phyloP scores from a whole-genome alignment of 2,888 invertebrate genomes.

The Lapara coniferarum region DNA sequence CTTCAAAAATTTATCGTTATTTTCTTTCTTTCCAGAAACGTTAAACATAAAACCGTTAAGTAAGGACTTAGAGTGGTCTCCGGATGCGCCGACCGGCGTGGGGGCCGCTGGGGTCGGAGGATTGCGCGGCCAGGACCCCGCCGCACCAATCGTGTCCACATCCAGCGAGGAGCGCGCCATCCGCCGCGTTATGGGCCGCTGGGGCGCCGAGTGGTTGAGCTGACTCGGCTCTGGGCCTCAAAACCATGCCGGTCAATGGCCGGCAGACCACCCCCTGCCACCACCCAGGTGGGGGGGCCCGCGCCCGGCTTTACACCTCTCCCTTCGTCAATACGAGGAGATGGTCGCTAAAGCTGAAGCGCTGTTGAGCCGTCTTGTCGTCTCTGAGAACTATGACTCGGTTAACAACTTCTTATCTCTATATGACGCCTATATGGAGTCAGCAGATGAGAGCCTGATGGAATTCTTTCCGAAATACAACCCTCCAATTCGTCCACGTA shows the following conservation, averaged over 20 bases:
- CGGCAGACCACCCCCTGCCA: constrained; percentile 77
- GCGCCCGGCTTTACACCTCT: constrained; percentile 87
- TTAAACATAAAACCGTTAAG: constrained; percentile 84
- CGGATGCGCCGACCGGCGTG: constrained; percentile 66
- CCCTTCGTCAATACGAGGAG: constrained; percentile 91
- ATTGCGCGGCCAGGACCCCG: constrained; percentile 54
- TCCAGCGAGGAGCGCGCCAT: constrained; percentile 77
- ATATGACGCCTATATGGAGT: constrained; percentile 87
- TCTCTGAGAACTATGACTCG: constrained; percentile 95
- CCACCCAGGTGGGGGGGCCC: constrained; percentile 77
- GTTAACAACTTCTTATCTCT: constrained; percentile 92
- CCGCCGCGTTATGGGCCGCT: constrained; percentile 89
- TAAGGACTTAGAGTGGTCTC: constrained; percentile 78
- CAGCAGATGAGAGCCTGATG: constrained; percentile 86
- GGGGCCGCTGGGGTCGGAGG: constrained; percentile 71
- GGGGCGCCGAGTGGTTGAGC: constrained; percentile 98
- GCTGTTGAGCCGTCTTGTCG: constrained; percentile 91
- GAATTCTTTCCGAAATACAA: constrained; percentile 92
- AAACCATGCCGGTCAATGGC: constrained; percentile 67
- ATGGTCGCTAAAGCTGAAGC: constrained; percentile 92
- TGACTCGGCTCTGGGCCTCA: constrained; percentile 90
- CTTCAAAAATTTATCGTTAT: constrained; percentile 3
- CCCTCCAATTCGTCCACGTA: constrained; percentile 91
- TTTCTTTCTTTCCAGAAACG: constrained; percentile 64
- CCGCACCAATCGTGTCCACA: constrained; percentile 60